Evolutionary conservation across 35 echinoderm and acorn worm genomes (phyloP), one percentile per base, ranked within the genome.

Genomic region (Apostichopus parvimensis): DNA sequence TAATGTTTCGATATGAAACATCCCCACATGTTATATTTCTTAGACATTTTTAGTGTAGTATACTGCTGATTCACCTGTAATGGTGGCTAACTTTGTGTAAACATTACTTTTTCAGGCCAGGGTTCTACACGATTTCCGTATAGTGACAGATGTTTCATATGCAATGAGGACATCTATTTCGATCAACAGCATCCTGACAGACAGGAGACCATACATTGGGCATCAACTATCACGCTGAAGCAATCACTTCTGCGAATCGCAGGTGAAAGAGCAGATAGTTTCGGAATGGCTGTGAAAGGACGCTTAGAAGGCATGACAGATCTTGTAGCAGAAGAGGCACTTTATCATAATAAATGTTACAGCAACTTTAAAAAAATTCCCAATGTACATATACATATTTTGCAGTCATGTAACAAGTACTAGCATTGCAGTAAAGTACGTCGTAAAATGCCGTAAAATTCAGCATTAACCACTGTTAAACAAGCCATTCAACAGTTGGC

Each of bases 251-350:
- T 92, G 57, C 80, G 58, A 72, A 92, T 92, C 18, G 56, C 91
- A 82, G 68, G 25, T 58, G 90, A 92, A 82, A 92, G 90, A 81
- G 78, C 52, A 61, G 90, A 92, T 61, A 92, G 90, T 92, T 22
- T 92, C 5, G 90, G 90, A 82, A 92, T 92, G 90, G 90, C 90
- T 92, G 90, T 92, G 90, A 92, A 92, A 81, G 90, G 90, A 81
- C 77, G 90, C 90, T 92, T 92, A n/a, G 78, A 92, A 62, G 90
- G 90, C 56, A 92, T 92, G 1, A 57, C 90, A 92, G 90, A 92
- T 92, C 90, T 92, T 81, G 58, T 92, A 82, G 90, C 90, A 61
- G 90, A 92, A 92, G 90, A 92, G 78, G 90, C 90, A 22, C 53
- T 82, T 0, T 92, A 92, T 92, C 77, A 92, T 82, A 80, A 82